phyloP scores from a whole-genome alignment of 1,140 invertebrate genomes.

The Globodera rostochiensis region DNA sequence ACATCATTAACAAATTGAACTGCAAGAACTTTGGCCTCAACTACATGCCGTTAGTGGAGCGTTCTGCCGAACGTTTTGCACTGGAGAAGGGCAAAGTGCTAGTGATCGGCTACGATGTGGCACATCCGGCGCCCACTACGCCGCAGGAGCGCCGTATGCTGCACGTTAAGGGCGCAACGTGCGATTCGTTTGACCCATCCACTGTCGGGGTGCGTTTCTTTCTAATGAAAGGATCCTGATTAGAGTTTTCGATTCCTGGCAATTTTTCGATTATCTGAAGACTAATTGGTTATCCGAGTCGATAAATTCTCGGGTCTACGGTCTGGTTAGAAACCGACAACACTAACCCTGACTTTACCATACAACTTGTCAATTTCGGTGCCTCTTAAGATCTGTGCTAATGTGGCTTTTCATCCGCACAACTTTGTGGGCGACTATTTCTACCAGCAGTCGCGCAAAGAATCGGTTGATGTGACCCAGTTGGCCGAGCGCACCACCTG shows the following conservation, averaged over 20 bases:
- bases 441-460: conserved; percentile 40
- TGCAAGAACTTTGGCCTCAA: conserved; percentile 51
- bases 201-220: conserved; percentile 34
- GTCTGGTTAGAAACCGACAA: too few species aligned
- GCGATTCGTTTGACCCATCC: conserved; percentile 40
- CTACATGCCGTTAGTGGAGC: conserved; percentile 38
- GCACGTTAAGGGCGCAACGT: conserved; percentile 35
- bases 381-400: conserved; percentile 32
- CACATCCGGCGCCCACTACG: conserved; percentile 34
- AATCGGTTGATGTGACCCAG: conserved; percentile 38
- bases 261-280: not conserved
- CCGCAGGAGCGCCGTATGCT: conserved; percentile 40
- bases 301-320: not conserved
- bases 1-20: conserved; percentile 46
- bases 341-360: not conserved
- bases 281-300: conserved; percentile 20
- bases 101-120: conserved; percentile 43
- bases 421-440: conserved; percentile 48
- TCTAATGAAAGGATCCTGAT: not conserved
- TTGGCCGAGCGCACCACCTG: conserved; percentile 16
- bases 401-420: conserved; percentile 40
- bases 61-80: conserved; percentile 32
- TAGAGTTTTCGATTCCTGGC: not conserved
- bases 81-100: conserved; percentile 37
- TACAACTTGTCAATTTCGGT: not conserved